Evolutionary conservation across 2,797 vertebrate genomes (phyloP), one percentile per base, ranked within the genome.

Genomic region (Poeciliopsis paucimaculata): DNA sequence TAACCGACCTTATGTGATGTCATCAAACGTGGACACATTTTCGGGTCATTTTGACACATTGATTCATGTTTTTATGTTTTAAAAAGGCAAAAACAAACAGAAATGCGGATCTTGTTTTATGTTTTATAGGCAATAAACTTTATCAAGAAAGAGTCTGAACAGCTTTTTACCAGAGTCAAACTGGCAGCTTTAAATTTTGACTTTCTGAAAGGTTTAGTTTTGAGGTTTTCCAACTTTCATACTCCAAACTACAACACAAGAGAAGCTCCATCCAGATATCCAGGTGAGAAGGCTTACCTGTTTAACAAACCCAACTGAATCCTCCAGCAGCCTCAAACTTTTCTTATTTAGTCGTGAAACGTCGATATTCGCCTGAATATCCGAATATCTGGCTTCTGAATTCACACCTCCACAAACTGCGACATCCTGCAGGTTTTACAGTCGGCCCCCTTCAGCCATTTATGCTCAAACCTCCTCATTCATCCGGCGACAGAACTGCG

Each of bases 251-350:
- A 36, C 36, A 36, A 64, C 60, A 64, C 16, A 18, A 3, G 0
- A 49, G 2, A 26, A 9, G 49, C 49, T 7, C 3, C 3, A 53
- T 3, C 10, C 39, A 68, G 36, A 47, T 80, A 83, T 84, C 79
- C 89, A 92, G 90, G 90, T 89, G 89, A 89, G 80, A 3, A 53
- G 26, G 13, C 83, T 88, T 92, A 93, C 92, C 91, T 89, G 91
- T 78, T 79, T 75, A 41, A 2, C 88, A 53, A 77, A 60, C 77
- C 64, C 46, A 23, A 26, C 28, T 26, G 18, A 49, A 11, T 13
- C 28, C 68, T 60, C 49, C 78, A 12, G 62, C 43, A 34, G 55
- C 57, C 15, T 20, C 47, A 23, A 68, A 5, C 39, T 51, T 60
- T 55, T 78, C 31, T 31, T 16, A 15, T 55, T 36, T 10, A 43